Evolutionary conservation across 2,113 vertebrate species (phyloP).

Genomic region (Leptodactylus fuscus): DNA sequence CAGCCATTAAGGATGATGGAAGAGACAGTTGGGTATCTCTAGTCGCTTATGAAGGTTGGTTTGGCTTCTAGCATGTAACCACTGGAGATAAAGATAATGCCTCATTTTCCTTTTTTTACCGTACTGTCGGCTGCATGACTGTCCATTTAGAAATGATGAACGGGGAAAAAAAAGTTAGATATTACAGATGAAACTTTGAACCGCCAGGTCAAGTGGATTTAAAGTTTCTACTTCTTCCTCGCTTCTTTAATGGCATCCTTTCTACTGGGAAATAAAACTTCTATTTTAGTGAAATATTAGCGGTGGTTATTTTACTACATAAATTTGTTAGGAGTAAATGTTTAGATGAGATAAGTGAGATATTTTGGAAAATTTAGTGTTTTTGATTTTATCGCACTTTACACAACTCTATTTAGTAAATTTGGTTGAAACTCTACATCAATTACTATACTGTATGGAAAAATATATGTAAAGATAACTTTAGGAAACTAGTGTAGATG

Average conservation of each 20-base stretch:
- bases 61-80: not conserved
- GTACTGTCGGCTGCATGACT: not conserved
- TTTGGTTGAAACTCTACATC: too few species aligned
- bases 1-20: not conserved
- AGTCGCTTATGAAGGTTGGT: not conserved
- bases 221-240: not conserved
- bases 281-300: not conserved
- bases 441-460: too few species aligned
- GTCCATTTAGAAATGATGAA: not conserved
- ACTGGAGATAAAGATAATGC: slow-evolving; percentile 1
- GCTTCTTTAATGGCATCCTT: not conserved
- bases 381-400: too few species aligned
- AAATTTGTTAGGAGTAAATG: not conserved
- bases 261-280: slow-evolving; percentile 3
- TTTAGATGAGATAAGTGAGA: not conserved
- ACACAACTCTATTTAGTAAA: too few species aligned
- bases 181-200: slow-evolving; percentile 1
- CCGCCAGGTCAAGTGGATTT: not conserved
- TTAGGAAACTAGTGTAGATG: too few species aligned
- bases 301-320: not conserved
- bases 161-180: not conserved
- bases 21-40: not conserved
- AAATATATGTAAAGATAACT: too few species aligned
- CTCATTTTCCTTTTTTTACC: not conserved
- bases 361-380: too few species aligned